Evolutionary conservation across 2,113 vertebrate genomes (phyloP).

Genomic region (Poeciliopsis prolifica): DNA sequence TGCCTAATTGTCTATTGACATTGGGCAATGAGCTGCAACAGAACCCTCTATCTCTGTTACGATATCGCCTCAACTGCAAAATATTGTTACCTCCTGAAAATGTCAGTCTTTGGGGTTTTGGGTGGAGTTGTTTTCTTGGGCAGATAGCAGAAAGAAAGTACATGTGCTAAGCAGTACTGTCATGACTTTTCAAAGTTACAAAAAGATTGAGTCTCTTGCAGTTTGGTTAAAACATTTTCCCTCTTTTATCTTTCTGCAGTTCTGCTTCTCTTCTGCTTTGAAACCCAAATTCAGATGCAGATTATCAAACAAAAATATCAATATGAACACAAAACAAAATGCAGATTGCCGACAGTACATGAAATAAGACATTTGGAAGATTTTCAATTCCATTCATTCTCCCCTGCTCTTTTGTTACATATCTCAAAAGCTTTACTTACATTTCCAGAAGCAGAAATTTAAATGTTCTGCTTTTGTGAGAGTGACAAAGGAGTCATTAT

Average conservation of each 20-base stretch:
- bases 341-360: not conserved
- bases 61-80: slow-evolving; percentile 58
- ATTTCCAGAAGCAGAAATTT: not conserved
- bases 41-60: slow-evolving; percentile 68
- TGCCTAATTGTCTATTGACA: slow-evolving; percentile 83
- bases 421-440: not conserved
- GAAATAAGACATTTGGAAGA: not conserved
- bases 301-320: no score
- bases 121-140: slow-evolving; percentile 16
- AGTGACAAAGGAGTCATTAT: no score
- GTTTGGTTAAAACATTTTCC: slow-evolving; percentile 16
- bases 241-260: not conserved
- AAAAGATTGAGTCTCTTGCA: slow-evolving; percentile 55
- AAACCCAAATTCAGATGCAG: slow-evolving; percentile 28
- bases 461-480: not conserved
- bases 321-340: not conserved
- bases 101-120: slow-evolving; percentile 37
- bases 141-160: slow-evolving; percentile 21
- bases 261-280: slow-evolving; percentile 20
- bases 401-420: not conserved
- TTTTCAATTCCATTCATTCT: not conserved
- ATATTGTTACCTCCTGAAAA: slow-evolving; percentile 48
- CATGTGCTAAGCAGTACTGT: slow-evolving; percentile 54
- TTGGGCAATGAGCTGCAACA: slow-evolving; percentile 75
- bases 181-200: slow-evolving; percentile 65